Percentiles rank a stretch among this genome's conserved stretches.
These are phyloP conservation scores for Epinephelus fuscoguttatus DNA, from an alignment of 2,113 vertebrate species.

Conservation along the genomic window DNA sequence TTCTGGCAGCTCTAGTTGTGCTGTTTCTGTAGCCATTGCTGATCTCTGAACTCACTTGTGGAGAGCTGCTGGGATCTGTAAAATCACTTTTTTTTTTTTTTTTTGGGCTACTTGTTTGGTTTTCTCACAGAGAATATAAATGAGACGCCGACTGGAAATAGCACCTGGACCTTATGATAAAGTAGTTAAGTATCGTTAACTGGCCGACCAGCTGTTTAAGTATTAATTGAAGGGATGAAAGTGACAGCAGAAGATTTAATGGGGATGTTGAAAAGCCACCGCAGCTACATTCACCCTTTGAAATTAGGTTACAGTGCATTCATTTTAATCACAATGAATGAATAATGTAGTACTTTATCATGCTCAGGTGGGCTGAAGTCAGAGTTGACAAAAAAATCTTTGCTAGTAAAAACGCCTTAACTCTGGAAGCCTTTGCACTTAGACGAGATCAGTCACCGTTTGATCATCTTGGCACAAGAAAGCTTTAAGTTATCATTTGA, in stretches of 20 bases:
- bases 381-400: conserved; percentile 10
- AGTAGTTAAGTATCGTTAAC: neutral
- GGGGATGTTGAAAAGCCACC: neutral
- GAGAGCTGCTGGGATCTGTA: neutral
- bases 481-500: conserved; percentile 50
- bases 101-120: neutral
- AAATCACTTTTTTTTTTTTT: neutral
- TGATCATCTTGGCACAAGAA: conserved; percentile 53
- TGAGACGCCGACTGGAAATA: neutral
- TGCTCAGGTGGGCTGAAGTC: conserved; percentile 31
- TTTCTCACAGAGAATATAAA: neutral
- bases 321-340: conserved; percentile 36
- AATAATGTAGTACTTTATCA: conserved; percentile 1
- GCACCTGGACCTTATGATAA: neutral
- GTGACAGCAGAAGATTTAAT: conserved; percentile 8
- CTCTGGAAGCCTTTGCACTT: conserved; percentile 21
- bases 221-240: conserved; percentile 11
- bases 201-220: neutral
- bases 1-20: neutral
- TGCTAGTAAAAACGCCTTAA: conserved; percentile 36
- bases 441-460: conserved; percentile 41
- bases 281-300: neutral
- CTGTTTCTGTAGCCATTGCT: neutral
- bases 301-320: conserved; percentile 7
- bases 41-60: conserved; percentile 3